Conservation (phyloP, 1,140 invertebrate genomes). For the Euglossa dilemma region DNA sequence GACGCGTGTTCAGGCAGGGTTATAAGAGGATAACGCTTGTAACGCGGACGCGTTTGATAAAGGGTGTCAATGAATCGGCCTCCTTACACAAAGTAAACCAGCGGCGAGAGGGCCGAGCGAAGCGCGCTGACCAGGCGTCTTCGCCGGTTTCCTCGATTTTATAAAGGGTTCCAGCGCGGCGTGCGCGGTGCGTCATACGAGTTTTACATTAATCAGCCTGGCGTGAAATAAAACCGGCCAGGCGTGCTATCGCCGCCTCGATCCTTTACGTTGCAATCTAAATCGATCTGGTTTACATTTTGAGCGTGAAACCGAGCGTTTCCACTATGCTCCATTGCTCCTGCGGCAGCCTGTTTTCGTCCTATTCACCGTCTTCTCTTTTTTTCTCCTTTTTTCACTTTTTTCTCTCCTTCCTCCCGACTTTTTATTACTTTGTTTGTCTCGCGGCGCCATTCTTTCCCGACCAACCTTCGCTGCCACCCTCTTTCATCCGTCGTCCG, state of each 20-base stretch:
- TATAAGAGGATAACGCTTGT: slow-evolving; percentile 4
- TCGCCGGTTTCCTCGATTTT: slow-evolving; percentile 29
- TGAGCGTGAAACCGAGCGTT: slow-evolving; percentile 53
- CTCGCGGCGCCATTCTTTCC: neutral
- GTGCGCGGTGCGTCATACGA: slow-evolving; percentile 41
- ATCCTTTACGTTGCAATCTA: slow-evolving; percentile 56
- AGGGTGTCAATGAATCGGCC: slow-evolving; percentile 32
- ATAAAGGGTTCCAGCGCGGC: slow-evolving; percentile 20
- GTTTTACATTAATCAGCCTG: slow-evolving; percentile 60
- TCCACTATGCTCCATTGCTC: slow-evolving; percentile 36
- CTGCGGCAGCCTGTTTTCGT: slow-evolving; percentile 31
- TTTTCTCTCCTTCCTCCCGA: no score
- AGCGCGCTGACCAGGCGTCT: slow-evolving; percentile 1
- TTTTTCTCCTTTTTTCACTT: neutral
- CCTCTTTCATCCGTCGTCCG: no score
- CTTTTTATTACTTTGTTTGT: slow-evolving; percentile 15
- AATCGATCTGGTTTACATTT: slow-evolving; percentile 57
- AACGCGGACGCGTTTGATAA: neutral
- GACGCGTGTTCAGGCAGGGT: neutral
- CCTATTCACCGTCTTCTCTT: slow-evolving; percentile 6
- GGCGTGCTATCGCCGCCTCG: slow-evolving; percentile 42
- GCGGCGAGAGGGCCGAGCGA: neutral
- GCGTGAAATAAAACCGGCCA: slow-evolving; percentile 56
- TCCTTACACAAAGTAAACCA: slow-evolving; percentile 29
- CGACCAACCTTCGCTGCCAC: neutral